Evolutionary conservation across 2,888 invertebrate species (phyloP).

Genomic region (Cheilosia vulpina): DNA sequence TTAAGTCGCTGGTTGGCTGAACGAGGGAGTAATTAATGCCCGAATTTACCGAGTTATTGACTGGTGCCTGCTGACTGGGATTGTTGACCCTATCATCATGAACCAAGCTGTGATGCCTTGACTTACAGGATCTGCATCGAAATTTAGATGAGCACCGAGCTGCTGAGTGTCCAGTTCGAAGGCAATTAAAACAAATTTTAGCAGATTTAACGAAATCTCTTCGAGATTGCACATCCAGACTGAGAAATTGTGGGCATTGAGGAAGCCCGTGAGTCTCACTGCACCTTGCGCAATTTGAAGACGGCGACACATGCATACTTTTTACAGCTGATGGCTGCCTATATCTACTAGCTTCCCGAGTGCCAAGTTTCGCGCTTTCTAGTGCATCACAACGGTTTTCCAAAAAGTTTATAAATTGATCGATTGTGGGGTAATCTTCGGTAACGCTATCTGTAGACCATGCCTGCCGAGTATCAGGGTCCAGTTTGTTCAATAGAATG

Average conservation of each 20-base stretch:
- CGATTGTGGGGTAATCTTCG: slow-evolving; percentile 10
- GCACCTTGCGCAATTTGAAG: neutral
- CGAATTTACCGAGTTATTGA: no score
- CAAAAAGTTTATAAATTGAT: neutral
- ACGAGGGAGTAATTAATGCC: no score
- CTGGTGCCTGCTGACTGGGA: neutral
- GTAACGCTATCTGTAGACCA: neutral
- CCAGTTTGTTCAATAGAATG: neutral
- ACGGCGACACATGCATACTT: neutral
- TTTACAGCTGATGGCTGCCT: neutral
- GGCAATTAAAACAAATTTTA: no score
- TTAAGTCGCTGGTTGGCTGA: neutral
- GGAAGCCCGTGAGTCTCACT: no score
- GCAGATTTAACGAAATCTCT: neutral
- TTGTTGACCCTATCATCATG: neutral
- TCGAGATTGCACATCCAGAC: neutral
- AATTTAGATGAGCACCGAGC: slow-evolving; percentile 5
- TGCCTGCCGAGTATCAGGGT: neutral
- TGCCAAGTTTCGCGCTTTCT: no score
- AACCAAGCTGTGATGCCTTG: slow-evolving; percentile 1
- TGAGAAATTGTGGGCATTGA: neutral
- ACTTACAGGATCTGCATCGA: neutral
- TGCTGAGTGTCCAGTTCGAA: no score
- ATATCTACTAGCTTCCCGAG: no score
- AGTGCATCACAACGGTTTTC: no score